Evolutionary conservation across 2,888 invertebrate genomes (phyloP).

Genomic region (Frankliniella intonsa): DNA sequence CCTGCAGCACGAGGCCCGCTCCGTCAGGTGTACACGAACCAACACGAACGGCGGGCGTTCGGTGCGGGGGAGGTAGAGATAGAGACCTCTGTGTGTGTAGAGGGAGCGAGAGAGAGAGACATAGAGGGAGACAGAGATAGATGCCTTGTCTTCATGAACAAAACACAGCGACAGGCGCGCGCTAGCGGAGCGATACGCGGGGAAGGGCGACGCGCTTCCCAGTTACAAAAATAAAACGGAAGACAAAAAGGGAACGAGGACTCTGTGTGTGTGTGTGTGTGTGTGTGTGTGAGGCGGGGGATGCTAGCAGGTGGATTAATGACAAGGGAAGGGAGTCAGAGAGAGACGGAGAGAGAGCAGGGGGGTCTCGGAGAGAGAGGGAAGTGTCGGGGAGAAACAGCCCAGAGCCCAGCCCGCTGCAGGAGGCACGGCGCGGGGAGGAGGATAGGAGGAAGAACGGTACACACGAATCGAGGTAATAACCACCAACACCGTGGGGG

Average conservation of each 20-base stretch:
- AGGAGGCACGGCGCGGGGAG: background rate
- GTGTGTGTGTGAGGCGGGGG: background rate
- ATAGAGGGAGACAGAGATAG: too few relatives aligned
- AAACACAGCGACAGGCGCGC: background rate
- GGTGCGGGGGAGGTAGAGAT: too few relatives aligned
- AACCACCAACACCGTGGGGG: background rate
- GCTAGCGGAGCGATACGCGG: background rate
- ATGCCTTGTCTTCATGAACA: background rate
- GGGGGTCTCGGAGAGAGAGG: background rate
- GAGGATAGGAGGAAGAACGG: background rate
- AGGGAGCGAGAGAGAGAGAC: background rate
- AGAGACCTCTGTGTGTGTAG: background rate
- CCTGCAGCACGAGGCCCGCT: too few relatives aligned
- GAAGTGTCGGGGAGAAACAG: background rate
- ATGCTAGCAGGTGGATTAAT: conserved; percentile 6
- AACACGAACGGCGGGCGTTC: too few relatives aligned
- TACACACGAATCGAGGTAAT: conserved; percentile 6
- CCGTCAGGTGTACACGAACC: too few relatives aligned
- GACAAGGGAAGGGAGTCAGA: background rate
- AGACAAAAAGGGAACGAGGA: background rate
- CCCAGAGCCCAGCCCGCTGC: background rate
- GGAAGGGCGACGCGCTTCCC: background rate
- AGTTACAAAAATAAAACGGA: background rate
- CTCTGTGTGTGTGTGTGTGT: too few relatives aligned
- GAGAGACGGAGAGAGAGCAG: background rate